phyloP scores from a whole-genome alignment of 2,797 vertebrate genomes.

The Bovichtus variegatus region DNA sequence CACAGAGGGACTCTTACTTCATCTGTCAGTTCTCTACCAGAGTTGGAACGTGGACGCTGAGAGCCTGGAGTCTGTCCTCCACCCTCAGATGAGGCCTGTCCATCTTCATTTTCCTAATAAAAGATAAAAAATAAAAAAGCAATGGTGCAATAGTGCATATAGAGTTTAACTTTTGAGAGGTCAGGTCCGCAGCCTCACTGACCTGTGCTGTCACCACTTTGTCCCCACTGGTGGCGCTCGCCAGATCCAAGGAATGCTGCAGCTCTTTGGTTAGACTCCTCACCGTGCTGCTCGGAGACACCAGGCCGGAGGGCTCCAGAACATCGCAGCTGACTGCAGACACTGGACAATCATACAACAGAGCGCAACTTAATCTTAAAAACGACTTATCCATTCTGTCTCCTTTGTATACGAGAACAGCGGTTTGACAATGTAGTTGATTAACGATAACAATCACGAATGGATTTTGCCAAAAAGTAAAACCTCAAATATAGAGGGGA shows the following conservation, averaged over 20 bases:
- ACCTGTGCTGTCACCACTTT: conserved; percentile 98
- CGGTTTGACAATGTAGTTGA: background rate
- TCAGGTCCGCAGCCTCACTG: conserved; percentile 33
- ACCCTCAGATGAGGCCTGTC: conserved; percentile 77
- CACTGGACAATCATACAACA: conserved; percentile 76
- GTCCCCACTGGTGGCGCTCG: conserved; percentile 97
- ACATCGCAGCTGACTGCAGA: conserved; percentile 75
- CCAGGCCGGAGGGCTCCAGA: conserved; percentile 87
- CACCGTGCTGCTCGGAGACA: conserved; percentile 88
- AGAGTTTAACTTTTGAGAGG: background rate
- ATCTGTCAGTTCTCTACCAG: conserved; percentile 97
- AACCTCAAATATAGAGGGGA: background rate
- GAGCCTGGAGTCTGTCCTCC: conserved; percentile 88
- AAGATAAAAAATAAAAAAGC: conserved; percentile 10
- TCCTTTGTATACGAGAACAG: background rate
- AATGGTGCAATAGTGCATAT: background rate
- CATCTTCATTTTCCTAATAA: conserved; percentile 94
- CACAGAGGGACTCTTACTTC: conserved; percentile 84
- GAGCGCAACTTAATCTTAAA: background rate
- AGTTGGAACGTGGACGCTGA: conserved; percentile 96
- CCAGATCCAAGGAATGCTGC: conserved; percentile 96
- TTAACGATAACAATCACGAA: background rate
- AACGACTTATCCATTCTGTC: background rate
- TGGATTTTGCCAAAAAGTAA: background rate
- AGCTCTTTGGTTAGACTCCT: conserved; percentile 91